Percentiles rank a stretch among this genome's conserved stretches.
phyloP scores from a whole-genome alignment of 2,888 invertebrate genomes.

The Cheilosia urbana region DNA sequence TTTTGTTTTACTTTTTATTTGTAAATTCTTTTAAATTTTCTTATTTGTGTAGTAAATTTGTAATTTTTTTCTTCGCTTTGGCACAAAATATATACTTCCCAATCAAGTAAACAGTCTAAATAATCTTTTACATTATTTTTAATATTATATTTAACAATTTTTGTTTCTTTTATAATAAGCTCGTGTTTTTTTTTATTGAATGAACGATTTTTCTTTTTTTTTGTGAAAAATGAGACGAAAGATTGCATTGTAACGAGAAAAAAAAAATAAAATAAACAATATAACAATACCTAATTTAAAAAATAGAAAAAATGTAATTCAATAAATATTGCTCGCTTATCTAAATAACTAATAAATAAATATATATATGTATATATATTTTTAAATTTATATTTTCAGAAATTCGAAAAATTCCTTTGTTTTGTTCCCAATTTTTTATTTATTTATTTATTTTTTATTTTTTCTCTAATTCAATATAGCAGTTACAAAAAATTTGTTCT shows the following conservation, averaged over 20 bases:
- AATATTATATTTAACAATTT: conserved; percentile 71
- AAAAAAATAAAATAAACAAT: conserved; percentile 39
- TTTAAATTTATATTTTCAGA: conserved; percentile 76
- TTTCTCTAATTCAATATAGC: conserved; percentile 66
- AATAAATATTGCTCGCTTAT: conserved; percentile 75
- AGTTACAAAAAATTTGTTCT: conserved; percentile 63
- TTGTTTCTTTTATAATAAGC: conserved; percentile 71
- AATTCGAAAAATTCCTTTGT: conserved; percentile 83
- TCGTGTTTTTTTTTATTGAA: conserved; percentile 58
- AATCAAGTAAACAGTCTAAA: conserved; percentile 76
- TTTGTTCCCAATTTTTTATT: conserved; percentile 80
- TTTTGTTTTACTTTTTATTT: conserved; percentile 61
- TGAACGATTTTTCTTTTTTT: conserved; percentile 48
- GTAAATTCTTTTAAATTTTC: conserved; percentile 61
- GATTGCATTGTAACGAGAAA: conserved; percentile 72
- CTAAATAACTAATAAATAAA: conserved; percentile 74
- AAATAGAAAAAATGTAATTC: conserved; percentile 58
- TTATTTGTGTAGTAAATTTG: conserved; percentile 75
- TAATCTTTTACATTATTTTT: conserved; percentile 61
- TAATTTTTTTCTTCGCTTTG: conserved; percentile 76
- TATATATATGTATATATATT: conserved; percentile 55
- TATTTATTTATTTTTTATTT: conserved; percentile 57
- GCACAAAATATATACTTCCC: conserved; percentile 77
- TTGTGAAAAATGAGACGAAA: conserved; percentile 61
- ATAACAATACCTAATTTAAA: conserved; percentile 47